Percentiles rank a stretch among this genome's conserved stretches.
These are phyloP conservation scores for Omphaloscelis lunosa DNA, from an alignment of 2,888 invertebrate genomes.

Conservation along the genomic window DNA sequence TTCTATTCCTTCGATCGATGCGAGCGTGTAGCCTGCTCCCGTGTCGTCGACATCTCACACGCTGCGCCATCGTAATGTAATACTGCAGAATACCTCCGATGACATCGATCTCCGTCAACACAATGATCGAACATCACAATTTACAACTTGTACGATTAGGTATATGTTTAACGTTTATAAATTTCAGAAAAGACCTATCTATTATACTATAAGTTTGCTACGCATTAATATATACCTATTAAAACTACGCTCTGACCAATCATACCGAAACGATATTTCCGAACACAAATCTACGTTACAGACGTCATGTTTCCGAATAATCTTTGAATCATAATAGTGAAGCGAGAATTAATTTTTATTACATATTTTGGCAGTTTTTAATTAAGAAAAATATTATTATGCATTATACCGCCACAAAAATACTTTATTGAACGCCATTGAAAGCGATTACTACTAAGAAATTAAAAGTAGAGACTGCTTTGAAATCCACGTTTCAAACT, in stretches of 20 bases:
- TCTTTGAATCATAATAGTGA: conserved; percentile 67
- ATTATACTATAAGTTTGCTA: conserved; percentile 81
- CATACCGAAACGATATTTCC: conserved; percentile 71
- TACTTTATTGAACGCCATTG: conserved; percentile 66
- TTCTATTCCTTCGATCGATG: conserved; percentile 38
- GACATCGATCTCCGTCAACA: conserved; percentile 66
- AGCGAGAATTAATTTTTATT: conserved; percentile 62
- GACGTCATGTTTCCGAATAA: conserved; percentile 62
- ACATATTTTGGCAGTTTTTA: conserved; percentile 70
- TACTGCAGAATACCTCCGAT: conserved; percentile 80
- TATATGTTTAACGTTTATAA: conserved; percentile 88
- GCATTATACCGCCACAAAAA: conserved; percentile 73
- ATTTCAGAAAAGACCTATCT: conserved; percentile 90
- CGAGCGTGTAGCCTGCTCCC: conserved; percentile 37
- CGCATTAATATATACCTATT: conserved; percentile 73
- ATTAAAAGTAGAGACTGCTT: conserved; percentile 65
- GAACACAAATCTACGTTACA: conserved; percentile 57
- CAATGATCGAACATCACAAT: conserved; percentile 70
- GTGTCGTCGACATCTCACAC: conserved; percentile 37
- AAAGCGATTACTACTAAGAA: conserved; percentile 67
- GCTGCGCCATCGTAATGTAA: conserved; percentile 71
- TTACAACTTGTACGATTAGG: conserved; percentile 82
- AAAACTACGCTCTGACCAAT: conserved; percentile 76
- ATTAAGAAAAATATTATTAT: conserved; percentile 71
- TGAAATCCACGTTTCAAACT: conserved; percentile 53